Percentiles rank a stretch among this genome's conserved stretches.
Conservation (phyloP, 2,797 vertebrate species). For the Ataeniobius toweri region DNA sequence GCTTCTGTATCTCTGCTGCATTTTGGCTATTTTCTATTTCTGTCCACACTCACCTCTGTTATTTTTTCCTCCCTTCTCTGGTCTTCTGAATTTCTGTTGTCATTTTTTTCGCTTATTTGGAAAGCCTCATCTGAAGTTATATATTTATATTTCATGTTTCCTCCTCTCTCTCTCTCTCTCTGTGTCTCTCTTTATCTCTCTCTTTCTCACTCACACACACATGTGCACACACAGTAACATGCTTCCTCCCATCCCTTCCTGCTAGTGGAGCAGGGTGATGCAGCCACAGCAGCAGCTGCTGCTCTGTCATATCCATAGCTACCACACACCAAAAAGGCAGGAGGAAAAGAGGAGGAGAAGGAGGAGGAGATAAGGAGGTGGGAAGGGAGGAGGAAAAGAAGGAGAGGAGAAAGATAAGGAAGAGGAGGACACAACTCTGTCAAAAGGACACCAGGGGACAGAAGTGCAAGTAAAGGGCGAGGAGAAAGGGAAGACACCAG, state of each 20-base stretch:
- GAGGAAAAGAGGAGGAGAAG: slow-evolving; percentile 40
- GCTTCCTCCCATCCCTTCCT: slow-evolving; percentile 52
- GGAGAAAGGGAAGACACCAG: slow-evolving; percentile 21
- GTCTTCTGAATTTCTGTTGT: not conserved
- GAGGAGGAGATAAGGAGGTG: slow-evolving; percentile 25
- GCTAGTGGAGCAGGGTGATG: slow-evolving; percentile 61
- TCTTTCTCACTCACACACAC: slow-evolving; percentile 9
- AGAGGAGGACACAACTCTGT: slow-evolving; percentile 50
- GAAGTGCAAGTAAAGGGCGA: slow-evolving; percentile 24
- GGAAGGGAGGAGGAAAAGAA: slow-evolving; percentile 21
- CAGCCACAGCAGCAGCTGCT: slow-evolving; percentile 55
- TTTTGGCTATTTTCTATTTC: slow-evolving; percentile 10
- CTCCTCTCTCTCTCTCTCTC: slow-evolving; percentile 1
- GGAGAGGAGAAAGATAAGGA: slow-evolving; percentile 9
- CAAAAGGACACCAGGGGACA: slow-evolving; percentile 41
- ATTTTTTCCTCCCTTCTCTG: slow-evolving; percentile 24
- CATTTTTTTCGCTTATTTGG: slow-evolving; percentile 1
- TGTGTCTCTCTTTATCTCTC: not conserved
- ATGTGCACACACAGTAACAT: slow-evolving; percentile 16
- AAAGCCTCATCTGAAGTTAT: slow-evolving; percentile 16
- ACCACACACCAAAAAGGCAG: slow-evolving; percentile 36
- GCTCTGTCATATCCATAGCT: slow-evolving; percentile 62
- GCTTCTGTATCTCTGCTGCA: slow-evolving; percentile 15
- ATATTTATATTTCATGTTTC: slow-evolving; percentile 12
- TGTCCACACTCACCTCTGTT: not conserved